phyloP scores from a whole-genome alignment of 1,140 invertebrate species.

The Magallana angulata region DNA sequence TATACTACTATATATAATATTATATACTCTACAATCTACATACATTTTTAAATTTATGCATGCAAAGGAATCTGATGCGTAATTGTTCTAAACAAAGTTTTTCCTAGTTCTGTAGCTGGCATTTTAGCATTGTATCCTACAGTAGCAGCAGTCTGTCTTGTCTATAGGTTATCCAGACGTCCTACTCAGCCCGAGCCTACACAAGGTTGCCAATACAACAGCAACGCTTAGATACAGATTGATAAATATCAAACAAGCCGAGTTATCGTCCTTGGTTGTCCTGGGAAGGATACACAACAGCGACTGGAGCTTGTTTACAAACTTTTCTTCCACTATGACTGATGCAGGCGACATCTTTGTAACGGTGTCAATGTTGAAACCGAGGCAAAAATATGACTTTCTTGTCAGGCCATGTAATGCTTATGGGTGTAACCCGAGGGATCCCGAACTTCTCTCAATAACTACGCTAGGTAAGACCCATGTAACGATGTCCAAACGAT shows the following conservation, averaged over 20 bases:
- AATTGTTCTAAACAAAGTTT: too few species aligned
- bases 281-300: not conserved
- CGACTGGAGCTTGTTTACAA: not conserved
- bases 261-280: not conserved
- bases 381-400: not conserved
- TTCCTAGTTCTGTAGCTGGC: too few species aligned
- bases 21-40: too few species aligned
- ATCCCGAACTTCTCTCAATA: not conserved
- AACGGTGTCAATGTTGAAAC: not conserved
- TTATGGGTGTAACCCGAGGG: conserved; percentile 12
- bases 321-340: not conserved
- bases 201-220: not conserved
- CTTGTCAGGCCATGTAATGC: not conserved
- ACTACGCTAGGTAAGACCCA: not conserved
- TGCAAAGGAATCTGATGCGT: too few species aligned
- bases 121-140: too few species aligned
- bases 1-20: too few species aligned
- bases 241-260: not conserved
- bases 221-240: not conserved
- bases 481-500: too few species aligned
- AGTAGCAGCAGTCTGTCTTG: not conserved
- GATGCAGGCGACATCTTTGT: not conserved
- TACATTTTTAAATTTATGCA: too few species aligned
- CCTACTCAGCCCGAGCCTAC: not conserved
- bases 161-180: not conserved